phyloP scores from a whole-genome alignment of 2,797 vertebrate genomes.

The Urocyon cinereoargenteus region DNA sequence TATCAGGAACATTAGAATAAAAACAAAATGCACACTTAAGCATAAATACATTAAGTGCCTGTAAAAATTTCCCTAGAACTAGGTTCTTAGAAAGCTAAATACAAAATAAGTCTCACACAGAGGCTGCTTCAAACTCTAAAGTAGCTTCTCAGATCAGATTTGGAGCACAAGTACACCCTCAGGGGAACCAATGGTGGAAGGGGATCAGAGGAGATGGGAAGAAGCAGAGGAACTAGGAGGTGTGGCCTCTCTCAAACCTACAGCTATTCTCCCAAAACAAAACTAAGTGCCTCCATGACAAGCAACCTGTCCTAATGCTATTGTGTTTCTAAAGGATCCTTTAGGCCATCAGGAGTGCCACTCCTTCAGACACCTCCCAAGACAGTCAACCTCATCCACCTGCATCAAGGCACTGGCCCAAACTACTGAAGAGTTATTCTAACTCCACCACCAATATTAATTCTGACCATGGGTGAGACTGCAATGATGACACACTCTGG shows the following conservation, averaged over 20 bases:
- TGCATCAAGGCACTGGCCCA: background rate
- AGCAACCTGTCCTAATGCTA: constrained; percentile 19
- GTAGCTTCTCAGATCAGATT: constrained; percentile 6
- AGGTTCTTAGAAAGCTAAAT: constrained; percentile 62
- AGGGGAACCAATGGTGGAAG: background rate
- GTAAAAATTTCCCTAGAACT: constrained; percentile 63
- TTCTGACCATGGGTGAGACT: background rate
- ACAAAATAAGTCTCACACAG: constrained; percentile 41
- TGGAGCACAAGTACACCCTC: background rate
- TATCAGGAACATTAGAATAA: constrained; percentile 58
- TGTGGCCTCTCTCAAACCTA: constrained; percentile 46
- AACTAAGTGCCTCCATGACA: background rate
- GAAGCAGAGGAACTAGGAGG: constrained; percentile 25
- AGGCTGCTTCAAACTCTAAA: constrained; percentile 57
- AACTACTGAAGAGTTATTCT: constrained; percentile 45
- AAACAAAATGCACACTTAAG: constrained; percentile 58
- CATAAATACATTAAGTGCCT: constrained; percentile 50
- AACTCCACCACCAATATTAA: background rate
- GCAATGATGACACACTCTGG: background rate
- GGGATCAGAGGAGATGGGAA: background rate
- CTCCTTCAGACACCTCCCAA: background rate
- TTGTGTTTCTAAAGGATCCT: constrained; percentile 38
- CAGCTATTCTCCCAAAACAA: constrained; percentile 45
- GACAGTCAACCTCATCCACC: background rate
- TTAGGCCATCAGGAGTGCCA: background rate